These are phyloP conservation scores for Astreopora myriophthalma DNA, from an alignment of 64 coral and sea anemone species.

Conservation along the genomic window DNA sequence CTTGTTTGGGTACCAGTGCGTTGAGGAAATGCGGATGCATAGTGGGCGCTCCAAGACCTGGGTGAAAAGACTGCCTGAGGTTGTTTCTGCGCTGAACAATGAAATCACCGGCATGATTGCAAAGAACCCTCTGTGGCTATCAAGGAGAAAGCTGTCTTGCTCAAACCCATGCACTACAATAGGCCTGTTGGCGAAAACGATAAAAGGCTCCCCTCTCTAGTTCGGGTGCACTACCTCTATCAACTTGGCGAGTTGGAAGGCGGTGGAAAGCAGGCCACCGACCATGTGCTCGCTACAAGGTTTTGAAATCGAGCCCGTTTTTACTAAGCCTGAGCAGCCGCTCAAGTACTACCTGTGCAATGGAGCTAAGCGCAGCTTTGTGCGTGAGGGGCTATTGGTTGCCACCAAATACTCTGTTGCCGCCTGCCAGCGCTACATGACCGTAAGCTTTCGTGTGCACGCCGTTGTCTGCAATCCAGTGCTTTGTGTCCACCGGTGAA, in stretches of 20 bases:
- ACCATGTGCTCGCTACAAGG: constrained; percentile 31
- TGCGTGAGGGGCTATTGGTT: constrained; percentile 3
- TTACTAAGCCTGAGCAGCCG: background rate
- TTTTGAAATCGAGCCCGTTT: background rate
- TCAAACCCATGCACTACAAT: background rate
- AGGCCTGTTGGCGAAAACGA: constrained; percentile 22
- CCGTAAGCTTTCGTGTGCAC: background rate
- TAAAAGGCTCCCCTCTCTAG: constrained; percentile 21
- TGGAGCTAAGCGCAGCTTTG: background rate
- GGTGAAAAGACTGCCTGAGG: background rate
- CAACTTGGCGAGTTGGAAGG: constrained; percentile 51
- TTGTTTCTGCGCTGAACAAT: constrained; percentile 22
- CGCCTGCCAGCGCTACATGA: too few relatives aligned
- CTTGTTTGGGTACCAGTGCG: constrained; percentile 45
- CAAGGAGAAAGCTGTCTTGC: background rate
- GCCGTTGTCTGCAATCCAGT: background rate
- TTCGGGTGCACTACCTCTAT: constrained; percentile 51
- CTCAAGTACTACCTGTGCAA: background rate
- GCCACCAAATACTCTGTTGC: background rate
- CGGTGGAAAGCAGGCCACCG: background rate
- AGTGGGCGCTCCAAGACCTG: background rate
- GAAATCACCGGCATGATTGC: background rate
- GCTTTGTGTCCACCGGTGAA: background rate
- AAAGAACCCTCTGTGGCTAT: background rate
- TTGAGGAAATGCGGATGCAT: background rate